Evolutionary conservation across 2,113 vertebrate species (phyloP).

Genomic region (Tympanuchus pallidicinctus): DNA sequence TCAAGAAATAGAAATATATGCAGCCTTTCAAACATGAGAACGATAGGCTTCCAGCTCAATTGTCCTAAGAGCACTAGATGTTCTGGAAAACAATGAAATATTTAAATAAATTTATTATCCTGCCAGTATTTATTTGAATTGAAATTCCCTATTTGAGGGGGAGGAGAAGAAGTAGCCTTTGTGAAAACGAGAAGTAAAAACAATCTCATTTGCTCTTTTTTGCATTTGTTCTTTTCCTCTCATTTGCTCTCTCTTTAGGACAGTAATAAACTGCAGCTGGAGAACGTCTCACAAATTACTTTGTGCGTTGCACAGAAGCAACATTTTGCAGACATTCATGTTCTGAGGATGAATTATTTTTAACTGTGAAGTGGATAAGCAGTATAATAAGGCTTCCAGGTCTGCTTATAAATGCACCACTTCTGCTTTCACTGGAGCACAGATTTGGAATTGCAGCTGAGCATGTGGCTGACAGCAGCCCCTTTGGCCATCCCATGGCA

Average conservation of each 20-base stretch:
- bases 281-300: neutral
- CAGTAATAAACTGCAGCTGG: neutral
- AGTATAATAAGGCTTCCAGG: neutral
- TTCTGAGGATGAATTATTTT: neutral
- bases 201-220: neutral
- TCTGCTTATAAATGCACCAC: neutral
- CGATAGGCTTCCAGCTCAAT: neutral
- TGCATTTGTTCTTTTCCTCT: neutral
- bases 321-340: neutral
- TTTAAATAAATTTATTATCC: neutral
- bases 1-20: neutral
- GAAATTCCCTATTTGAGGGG: neutral
- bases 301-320: neutral
- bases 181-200: neutral
- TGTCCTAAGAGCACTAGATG: neutral
- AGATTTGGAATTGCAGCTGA: neutral
- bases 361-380: neutral
- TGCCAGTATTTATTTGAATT: neutral
- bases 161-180: rapidly evolving
- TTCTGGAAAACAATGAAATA: neutral
- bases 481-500: rapidly evolving
- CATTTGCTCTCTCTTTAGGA: neutral
- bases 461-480: neutral
- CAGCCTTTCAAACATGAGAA: neutral
- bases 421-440: neutral